Evolutionary conservation across 2,888 invertebrate genomes (phyloP).

Genomic region (Cerceris ruficornis): DNA sequence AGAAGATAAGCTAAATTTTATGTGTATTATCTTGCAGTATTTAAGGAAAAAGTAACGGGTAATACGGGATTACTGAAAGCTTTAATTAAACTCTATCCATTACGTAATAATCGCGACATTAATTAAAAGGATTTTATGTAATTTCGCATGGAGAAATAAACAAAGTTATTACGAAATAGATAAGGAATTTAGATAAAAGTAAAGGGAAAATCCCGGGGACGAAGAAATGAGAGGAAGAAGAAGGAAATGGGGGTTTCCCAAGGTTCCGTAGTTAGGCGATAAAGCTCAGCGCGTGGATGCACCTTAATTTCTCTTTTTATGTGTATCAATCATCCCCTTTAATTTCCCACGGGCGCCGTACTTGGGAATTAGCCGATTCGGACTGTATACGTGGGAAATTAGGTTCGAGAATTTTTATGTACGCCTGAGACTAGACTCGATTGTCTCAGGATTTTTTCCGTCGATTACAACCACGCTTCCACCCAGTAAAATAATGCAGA

Average conservation of each 20-base stretch:
- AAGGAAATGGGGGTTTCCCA: neutral
- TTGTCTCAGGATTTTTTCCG: constrained; percentile 40
- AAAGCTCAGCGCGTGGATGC: constrained; percentile 28
- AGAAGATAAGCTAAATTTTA: too few relatives aligned
- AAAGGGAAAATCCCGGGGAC: neutral
- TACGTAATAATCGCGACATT: too few relatives aligned
- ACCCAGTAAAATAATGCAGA: neutral
- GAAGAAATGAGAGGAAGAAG: neutral
- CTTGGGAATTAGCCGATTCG: constrained; percentile 69
- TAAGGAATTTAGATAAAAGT: neutral
- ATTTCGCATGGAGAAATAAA: neutral
- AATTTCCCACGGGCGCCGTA: constrained; percentile 77
- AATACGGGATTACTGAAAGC: too few relatives aligned
- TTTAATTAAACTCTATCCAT: too few relatives aligned
- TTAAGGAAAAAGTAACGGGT: too few relatives aligned
- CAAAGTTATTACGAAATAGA: neutral
- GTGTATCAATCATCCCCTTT: constrained; percentile 75
- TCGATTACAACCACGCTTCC: neutral
- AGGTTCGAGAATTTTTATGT: constrained; percentile 62
- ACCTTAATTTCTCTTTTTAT: constrained; percentile 66
- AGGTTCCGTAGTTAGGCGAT: constrained; percentile 23
- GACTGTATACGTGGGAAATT: constrained; percentile 61
- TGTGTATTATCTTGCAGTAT: too few relatives aligned
- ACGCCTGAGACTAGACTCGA: constrained; percentile 51
- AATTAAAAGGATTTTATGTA: too few relatives aligned